Evolutionary conservation across 2,113 vertebrate genomes (phyloP).

Genomic region (Sardina pilchardus): DNA sequence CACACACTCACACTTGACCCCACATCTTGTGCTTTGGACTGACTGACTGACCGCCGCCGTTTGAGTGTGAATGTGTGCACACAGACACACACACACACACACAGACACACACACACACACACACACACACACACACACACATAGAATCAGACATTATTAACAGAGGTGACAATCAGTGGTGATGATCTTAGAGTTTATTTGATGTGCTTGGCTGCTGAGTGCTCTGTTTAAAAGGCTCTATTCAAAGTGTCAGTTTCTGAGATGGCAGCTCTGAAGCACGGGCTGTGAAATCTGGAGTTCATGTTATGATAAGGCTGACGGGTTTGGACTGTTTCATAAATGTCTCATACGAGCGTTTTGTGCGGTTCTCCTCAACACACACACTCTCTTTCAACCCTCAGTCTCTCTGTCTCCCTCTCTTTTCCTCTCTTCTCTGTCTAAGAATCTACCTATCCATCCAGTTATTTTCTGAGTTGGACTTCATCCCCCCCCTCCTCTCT

Average conservation of each 20-base stretch:
- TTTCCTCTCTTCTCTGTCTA: neutral
- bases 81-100: slow-evolving; percentile 1
- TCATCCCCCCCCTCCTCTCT: slow-evolving; percentile 23
- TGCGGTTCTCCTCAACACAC: neutral
- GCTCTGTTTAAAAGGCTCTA: neutral
- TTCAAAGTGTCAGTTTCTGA: neutral
- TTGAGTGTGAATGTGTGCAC: no score
- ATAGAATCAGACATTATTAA: neutral
- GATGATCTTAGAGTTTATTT: neutral
- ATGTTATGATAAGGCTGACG: slow-evolving; percentile 7
- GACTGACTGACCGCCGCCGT: neutral
- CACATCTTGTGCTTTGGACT: neutral
- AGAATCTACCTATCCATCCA: neutral
- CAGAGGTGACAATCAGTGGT: neutral
- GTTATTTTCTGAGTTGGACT: neutral
- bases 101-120: slow-evolving; percentile 30
- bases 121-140: slow-evolving; percentile 10
- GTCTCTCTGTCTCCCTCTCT: neutral
- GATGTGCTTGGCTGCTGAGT: neutral
- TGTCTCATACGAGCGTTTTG: neutral
- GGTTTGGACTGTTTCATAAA: neutral
- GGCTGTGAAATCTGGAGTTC: neutral
- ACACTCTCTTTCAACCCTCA: slow-evolving; percentile 11
- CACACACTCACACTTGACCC: slow-evolving; percentile 11
- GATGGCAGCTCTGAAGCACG: neutral